Percentiles rank a stretch among this genome's conserved stretches.
These are phyloP conservation scores for Corythoichthys intestinalis DNA, from an alignment of 2,113 vertebrate genomes.

Conservation along the genomic window DNA sequence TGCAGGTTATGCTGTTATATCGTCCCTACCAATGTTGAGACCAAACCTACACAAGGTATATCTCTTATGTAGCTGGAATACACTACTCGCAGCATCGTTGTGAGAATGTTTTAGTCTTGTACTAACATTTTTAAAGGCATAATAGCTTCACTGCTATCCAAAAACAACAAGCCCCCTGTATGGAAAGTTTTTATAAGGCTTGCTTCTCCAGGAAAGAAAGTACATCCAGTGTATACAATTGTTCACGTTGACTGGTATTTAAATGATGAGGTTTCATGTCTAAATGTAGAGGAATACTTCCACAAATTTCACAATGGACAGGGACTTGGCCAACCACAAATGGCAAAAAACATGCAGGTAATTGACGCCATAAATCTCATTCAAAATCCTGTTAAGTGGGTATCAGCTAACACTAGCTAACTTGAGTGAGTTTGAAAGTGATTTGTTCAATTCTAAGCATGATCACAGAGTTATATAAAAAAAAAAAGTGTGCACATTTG, in stretches of 20 bases:
- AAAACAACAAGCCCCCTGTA: not conserved
- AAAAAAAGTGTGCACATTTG: no score
- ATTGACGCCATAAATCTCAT: not conserved
- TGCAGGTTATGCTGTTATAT: no score
- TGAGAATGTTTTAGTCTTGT: not conserved
- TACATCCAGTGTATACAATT: conserved; percentile 4
- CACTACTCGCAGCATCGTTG: not conserved
- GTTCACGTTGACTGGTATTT: not conserved
- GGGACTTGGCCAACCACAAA: not conserved
- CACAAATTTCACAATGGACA: not conserved
- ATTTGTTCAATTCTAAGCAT: no score
- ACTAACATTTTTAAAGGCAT: conserved; percentile 1
- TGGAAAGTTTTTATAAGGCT: not conserved
- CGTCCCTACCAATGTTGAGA: no score
- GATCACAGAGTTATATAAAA: no score
- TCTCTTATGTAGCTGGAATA: not conserved
- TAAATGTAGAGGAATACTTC: not conserved
- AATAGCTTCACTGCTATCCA: not conserved
- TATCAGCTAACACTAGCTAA: no score
- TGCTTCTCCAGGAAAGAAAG: not conserved
- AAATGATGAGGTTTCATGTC: not conserved
- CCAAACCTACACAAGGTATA: not conserved
- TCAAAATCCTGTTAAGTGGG: no score
- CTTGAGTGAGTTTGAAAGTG: no score
- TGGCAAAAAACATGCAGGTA: not conserved